Evolutionary conservation across 1,140 invertebrate species (phyloP).

Genomic region (Paraescarpia echinospica): DNA sequence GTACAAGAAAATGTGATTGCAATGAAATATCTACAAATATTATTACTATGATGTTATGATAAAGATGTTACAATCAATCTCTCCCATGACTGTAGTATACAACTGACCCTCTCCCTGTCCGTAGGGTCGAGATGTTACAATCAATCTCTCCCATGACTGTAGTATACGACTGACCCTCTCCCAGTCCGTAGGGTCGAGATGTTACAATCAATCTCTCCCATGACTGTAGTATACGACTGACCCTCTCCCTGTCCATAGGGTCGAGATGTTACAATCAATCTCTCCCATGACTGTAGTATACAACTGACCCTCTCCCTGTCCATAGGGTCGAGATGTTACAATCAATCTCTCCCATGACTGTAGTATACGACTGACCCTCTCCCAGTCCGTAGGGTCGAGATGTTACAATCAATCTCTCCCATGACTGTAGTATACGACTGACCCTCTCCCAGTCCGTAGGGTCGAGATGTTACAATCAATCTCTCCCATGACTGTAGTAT

Average conservation of each 20-base stretch:
- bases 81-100: background rate
- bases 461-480: slow-evolving; percentile 33
- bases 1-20: background rate
- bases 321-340: slow-evolving; percentile 41
- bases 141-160: background rate
- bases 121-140: slow-evolving; percentile 42
- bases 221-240: background rate
- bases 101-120: slow-evolving; percentile 5
- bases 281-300: background rate
- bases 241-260: slow-evolving; percentile 35
- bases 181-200: slow-evolving; percentile 43
- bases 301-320: background rate
- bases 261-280: slow-evolving; percentile 32
- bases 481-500: background rate
- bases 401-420: slow-evolving; percentile 2
- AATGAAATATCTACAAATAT: background rate
- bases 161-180: background rate
- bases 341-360: background rate
- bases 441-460: slow-evolving; percentile 35
- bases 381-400: slow-evolving; percentile 41
- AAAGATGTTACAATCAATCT: background rate
- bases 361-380: background rate
- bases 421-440: background rate
- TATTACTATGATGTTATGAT: background rate
- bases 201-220: background rate